Conservation (phyloP, 2,797 vertebrate genomes). For the Acanthurus leucopareius region DNA sequence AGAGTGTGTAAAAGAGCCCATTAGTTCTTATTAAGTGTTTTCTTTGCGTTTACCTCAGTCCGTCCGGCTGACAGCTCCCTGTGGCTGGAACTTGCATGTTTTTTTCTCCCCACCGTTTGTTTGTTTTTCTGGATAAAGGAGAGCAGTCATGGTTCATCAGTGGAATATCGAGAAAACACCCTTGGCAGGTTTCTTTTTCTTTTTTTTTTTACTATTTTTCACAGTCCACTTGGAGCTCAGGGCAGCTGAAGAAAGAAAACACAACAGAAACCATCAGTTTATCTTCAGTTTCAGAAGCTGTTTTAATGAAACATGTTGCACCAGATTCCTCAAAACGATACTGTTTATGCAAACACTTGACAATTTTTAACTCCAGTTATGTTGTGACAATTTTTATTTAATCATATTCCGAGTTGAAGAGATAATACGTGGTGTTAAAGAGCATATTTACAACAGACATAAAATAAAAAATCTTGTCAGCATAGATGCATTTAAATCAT, state of each 20-base stretch:
- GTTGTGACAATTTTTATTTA: too few species aligned
- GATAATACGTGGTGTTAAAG: too few species aligned
- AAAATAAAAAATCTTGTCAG: too few species aligned
- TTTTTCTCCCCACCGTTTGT: not conserved
- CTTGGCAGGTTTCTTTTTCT: conserved; percentile 32
- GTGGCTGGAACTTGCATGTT: conserved; percentile 31
- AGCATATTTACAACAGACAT: too few species aligned
- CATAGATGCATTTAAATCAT: too few species aligned
- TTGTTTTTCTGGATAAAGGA: conserved; percentile 48
- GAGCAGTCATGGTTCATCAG: conserved; percentile 53
- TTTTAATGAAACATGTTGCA: not conserved
- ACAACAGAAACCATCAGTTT: conserved; percentile 2
- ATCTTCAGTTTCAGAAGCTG: not conserved
- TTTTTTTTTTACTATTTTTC: conserved; percentile 11
- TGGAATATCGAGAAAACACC: conserved; percentile 33
- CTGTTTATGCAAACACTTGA: not conserved
- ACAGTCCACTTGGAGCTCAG: conserved; percentile 21
- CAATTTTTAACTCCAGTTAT: not conserved
- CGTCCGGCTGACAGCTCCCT: conserved; percentile 39
- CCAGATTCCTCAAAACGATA: not conserved
- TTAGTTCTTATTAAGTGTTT: conserved; percentile 65
- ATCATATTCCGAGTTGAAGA: too few species aligned
- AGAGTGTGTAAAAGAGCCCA: conserved; percentile 40
- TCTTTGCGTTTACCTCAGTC: conserved; percentile 52
- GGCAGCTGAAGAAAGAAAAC: conserved; percentile 19